Evolutionary conservation across 2,113 vertebrate genomes (phyloP), one percentile per base, ranked within the genome.

Genomic region (Ploceus nigricollis): DNA sequence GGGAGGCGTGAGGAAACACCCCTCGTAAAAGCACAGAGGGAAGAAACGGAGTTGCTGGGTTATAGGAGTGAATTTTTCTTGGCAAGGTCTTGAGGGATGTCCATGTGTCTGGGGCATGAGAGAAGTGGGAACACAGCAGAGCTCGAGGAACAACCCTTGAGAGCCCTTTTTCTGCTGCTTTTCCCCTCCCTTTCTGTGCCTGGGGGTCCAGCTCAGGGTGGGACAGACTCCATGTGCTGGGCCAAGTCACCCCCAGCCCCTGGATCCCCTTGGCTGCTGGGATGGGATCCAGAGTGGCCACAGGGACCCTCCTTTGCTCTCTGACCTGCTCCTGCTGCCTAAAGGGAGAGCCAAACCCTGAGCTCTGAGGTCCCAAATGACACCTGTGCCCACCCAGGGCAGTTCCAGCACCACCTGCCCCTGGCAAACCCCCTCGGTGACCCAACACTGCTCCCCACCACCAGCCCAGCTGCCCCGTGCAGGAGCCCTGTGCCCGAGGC

Each of bases 51-150:
- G 40, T 1, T 31, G 39, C 6, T 23, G 57, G 39, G 23, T 6
- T 70, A 51, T 11, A 35, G 42, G 42, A 39, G 24, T 2, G 23
- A 11, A 0, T 40, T 57, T 56, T 64, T 42, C 64, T 33, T 0
- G 1, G 28, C 0, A 1, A 30, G 28, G 6, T 28, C 45, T 54
- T 24, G 12, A 4, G 9, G 63, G 73, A 22, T 5, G 16, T 27
- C 21, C 2, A 0, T 1, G 33, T 3, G 18, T 45, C 45, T 1
- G 0, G 66, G 30, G 73, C 11, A 20, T 0, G 1, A 22, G 35
- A 21, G 60, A 50, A 25, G 19, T 13, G 60, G 65, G 57, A 82
- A 47, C 0, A 0, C 6, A 9, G 72, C 51, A 44, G 24, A 75
- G 47, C 65, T 71, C 0, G 0, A 84, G 87, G 23, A 63, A 15